Evolutionary conservation across 2,113 vertebrate genomes (phyloP), one percentile per base, ranked within the genome.

Genomic region (Reinhardtius hippoglossoides): DNA sequence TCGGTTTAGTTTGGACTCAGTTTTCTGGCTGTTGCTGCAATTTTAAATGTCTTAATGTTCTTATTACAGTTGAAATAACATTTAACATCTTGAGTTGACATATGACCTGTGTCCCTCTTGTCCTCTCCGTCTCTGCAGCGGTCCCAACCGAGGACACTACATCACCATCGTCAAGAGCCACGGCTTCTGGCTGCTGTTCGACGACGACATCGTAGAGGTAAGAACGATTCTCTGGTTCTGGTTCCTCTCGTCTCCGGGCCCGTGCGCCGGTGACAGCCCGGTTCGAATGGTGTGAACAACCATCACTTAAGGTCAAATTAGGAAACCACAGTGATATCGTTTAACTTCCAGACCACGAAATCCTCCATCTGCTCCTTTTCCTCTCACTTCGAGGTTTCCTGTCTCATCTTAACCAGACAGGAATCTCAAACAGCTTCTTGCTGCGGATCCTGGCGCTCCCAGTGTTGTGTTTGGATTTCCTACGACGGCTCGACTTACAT

Each of bases 81-180:
- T 37, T 37, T 37, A 37, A 37, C 37, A 9, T 40, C 37, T 35
- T 2, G 6, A 35, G 31, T 35, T 35, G 6, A 35, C 8, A 7
- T 27, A 27, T 27, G 27, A 27, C 27, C 35, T 9, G 35, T 37
- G 35, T 37, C 8, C 9, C 1, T 37, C 40, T 42, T 2, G 9
- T 42, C 40, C 12, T 42, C 40, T 13, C 40, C 40, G 40, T 42
- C 40, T 42, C 10, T 3, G 31, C 83, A 97, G 96, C 31, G 96
- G 96, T n/a, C 96, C 96, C 21, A 97, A 97, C 83, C 95, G 96
- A 5, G 96, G 96, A 52, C 96, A 97, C 92, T 97, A 97, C 90
- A 97, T 97, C 92, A 97, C 96, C 91, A 97, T 97, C 66, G 96
- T 97, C 74, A 97, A 97, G 92, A 97, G 96, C 86, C 96, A 97